Percentiles rank a stretch among this genome's conserved stretches.
Evolutionary conservation across 2,888 invertebrate genomes (phyloP).

Genomic region (Tanypteryx hageni): DNA sequence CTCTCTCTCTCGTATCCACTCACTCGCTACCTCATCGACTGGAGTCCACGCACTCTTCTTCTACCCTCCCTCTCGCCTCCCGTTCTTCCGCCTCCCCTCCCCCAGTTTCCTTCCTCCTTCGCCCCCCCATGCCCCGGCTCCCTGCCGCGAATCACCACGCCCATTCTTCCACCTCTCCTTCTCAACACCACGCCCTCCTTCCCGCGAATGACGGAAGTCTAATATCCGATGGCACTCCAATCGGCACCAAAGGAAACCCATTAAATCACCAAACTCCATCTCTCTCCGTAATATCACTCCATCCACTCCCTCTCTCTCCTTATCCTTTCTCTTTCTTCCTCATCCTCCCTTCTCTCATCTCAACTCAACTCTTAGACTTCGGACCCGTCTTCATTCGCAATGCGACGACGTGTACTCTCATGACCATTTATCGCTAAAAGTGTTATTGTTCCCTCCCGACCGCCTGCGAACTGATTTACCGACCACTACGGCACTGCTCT

Average conservation of each 20-base stretch:
- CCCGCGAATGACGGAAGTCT: conserved; percentile 28
- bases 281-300: background rate
- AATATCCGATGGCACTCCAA: conserved; percentile 63
- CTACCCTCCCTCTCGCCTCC: background rate
- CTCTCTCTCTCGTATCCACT: background rate
- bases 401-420: background rate
- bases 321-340: background rate
- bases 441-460: background rate
- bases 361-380: background rate
- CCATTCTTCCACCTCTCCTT: background rate
- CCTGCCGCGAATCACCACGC: background rate
- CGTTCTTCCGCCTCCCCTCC: background rate
- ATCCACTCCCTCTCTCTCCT: background rate
- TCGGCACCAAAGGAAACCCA: conserved; percentile 62
- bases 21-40: background rate
- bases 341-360: background rate
- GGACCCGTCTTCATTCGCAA: background rate
- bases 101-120: background rate
- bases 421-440: background rate
- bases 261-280: conserved; percentile 53
- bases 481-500: background rate
- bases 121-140: background rate
- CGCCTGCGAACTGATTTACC: conserved; percentile 1
- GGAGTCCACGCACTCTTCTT: background rate
- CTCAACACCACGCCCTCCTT: background rate